Percentiles rank a stretch among this genome's conserved stretches.
These are phyloP conservation scores for Sciurus niger DNA, from an alignment of 2,113 vertebrate species.

Conservation along the genomic window DNA sequence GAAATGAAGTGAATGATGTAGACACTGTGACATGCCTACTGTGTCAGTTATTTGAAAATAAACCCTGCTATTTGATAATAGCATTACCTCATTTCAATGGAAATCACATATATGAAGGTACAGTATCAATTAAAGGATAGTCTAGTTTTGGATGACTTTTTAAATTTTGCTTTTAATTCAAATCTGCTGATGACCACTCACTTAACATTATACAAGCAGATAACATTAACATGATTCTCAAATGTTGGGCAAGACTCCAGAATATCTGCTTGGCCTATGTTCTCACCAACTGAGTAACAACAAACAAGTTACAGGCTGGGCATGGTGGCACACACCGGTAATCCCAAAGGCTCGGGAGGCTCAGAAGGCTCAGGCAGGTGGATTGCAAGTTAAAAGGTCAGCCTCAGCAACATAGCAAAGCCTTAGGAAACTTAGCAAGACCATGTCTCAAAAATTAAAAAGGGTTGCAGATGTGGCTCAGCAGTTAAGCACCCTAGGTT, in stretches of 20 bases:
- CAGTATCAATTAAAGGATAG: neutral
- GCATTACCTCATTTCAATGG: no score
- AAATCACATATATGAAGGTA: neutral
- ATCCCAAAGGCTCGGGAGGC: no score
- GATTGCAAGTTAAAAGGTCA: no score
- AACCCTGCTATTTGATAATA: neutral
- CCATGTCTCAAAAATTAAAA: no score
- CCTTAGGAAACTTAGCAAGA: no score
- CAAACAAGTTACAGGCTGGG: neutral
- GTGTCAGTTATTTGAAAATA: neutral
- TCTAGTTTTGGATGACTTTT: neutral
- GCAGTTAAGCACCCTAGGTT: no score
- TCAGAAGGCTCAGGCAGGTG: no score
- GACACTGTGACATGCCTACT: neutral
- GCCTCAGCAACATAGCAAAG: no score
- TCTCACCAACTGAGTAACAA: neutral
- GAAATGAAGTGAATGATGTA: neutral
- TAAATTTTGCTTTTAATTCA: neutral
- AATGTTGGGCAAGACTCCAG: neutral
- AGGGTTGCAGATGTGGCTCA: no score
- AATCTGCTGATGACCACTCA: neutral
- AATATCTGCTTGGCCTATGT: neutral
- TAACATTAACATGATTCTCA: neutral
- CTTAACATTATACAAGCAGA: neutral
- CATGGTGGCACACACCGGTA: no score